Conservation (phyloP, 2,797 vertebrate species). For the Astyanax mexicanus region DNA sequence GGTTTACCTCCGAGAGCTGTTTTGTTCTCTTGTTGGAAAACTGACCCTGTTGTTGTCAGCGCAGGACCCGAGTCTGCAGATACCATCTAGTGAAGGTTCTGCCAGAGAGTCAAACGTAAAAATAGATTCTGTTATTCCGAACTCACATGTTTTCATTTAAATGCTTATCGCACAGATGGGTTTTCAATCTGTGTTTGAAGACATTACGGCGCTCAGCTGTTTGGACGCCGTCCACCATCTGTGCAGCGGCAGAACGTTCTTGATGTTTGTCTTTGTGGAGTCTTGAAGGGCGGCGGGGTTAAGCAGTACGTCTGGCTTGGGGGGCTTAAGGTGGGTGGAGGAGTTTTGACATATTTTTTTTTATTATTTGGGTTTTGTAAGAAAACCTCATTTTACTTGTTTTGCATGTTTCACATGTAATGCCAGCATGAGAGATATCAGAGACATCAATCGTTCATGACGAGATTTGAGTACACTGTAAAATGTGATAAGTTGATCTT, state of each 20-base stretch:
- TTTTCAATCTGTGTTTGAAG: slow-evolving; percentile 1
- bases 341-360: too few species aligned
- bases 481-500: too few species aligned
- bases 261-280: not conserved
- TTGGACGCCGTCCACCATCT: not conserved
- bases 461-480: too few species aligned
- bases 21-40: too few species aligned
- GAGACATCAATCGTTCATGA: too few species aligned
- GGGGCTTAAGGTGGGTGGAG: not conserved
- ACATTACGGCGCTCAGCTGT: not conserved
- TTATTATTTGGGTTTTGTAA: not conserved
- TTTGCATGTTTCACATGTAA: not conserved
- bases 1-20: too few species aligned
- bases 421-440: not conserved
- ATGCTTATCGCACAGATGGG: not conserved
- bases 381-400: too few species aligned
- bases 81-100: not conserved
- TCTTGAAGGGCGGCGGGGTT: not conserved
- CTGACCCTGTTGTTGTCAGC: too few species aligned
- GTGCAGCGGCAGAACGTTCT: not conserved
- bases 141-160: not conserved
- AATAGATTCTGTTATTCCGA: not conserved
- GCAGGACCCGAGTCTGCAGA: not conserved
- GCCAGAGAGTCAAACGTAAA: not conserved
- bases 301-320: not conserved